Percentiles rank a stretch among this genome's conserved stretches.
phyloP scores from a whole-genome alignment of 2,888 invertebrate species.

The Andrena bicolor region DNA sequence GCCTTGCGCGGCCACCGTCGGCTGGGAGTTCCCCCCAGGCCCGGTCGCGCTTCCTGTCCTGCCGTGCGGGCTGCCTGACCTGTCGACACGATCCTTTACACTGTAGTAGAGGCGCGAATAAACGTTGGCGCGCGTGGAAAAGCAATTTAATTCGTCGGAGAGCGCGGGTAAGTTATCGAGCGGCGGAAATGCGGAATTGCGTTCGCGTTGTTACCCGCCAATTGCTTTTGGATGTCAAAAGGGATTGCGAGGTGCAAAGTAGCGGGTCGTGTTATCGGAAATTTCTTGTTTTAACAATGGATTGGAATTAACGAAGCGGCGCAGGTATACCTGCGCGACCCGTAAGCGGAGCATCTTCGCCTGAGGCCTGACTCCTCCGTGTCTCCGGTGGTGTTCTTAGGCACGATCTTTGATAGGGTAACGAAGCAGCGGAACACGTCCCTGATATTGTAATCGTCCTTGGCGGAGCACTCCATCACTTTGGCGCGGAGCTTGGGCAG shows the following conservation, averaged over 20 bases:
- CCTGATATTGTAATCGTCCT: conserved; percentile 91
- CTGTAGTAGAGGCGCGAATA: not conserved
- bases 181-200: not conserved
- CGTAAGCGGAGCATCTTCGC: conserved; percentile 91
- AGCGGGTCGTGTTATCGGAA: conserved; percentile 30
- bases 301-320: conserved; percentile 28
- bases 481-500: conserved; percentile 91
- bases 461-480: conserved; percentile 92
- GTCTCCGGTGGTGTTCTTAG: conserved; percentile 85
- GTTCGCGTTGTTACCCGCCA: not conserved
- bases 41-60: conserved; percentile 80
- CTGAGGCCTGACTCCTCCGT: conserved; percentile 88
- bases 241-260: not conserved
- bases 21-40: conserved; percentile 76
- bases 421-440: conserved; percentile 93
- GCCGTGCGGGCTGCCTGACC: conserved; percentile 80
- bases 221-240: not conserved
- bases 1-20: conserved; percentile 79
- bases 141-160: not conserved
- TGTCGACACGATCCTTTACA: conserved; percentile 46
- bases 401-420: conserved; percentile 90
- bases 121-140: too few species aligned
- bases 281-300: conserved; percentile 24
- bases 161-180: not conserved
- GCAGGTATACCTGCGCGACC: conserved; percentile 80